Evolutionary conservation across 2,888 invertebrate species (phyloP).

Genomic region (Eupelmus urozonus): DNA sequence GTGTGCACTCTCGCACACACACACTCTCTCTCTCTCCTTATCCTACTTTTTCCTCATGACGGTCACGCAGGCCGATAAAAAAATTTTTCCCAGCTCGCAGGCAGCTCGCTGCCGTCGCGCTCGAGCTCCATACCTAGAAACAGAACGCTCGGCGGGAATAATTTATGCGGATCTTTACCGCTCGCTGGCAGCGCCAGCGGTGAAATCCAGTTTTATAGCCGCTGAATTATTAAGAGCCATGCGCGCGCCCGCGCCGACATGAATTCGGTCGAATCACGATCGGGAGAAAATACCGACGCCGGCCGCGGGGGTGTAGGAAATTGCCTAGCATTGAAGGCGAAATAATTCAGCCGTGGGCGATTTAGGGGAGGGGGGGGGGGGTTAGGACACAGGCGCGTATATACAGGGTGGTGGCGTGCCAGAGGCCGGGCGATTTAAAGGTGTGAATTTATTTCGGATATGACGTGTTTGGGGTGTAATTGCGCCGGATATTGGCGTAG

Average conservation of each 20-base stretch:
- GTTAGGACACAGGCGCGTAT: too few species aligned
- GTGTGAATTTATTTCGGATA: conserved; percentile 13
- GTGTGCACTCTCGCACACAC: neutral
- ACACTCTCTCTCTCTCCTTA: neutral
- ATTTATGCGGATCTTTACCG: conserved; percentile 41
- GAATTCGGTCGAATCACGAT: conserved; percentile 32
- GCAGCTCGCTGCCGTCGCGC: neutral
- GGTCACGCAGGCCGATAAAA: conserved; percentile 19
- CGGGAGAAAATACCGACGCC: neutral
- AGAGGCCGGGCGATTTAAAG: neutral
- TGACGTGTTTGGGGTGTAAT: neutral
- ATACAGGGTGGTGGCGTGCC: too few species aligned
- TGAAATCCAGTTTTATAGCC: conserved; percentile 40
- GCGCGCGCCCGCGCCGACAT: conserved; percentile 12
- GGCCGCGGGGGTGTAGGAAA: conserved; percentile 6
- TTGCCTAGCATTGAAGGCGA: conserved; percentile 29
- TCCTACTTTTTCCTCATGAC: neutral
- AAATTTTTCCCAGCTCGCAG: conserved; percentile 8
- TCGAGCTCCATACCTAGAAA: neutral
- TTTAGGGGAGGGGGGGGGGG: too few species aligned
- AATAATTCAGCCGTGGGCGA: conserved; percentile 29
- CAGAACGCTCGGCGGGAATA: conserved; percentile 21
- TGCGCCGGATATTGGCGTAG: neutral
- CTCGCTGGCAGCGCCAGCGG: neutral
- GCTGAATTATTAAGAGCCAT: conserved; percentile 47